A percentile compares a stretch with the other conserved stretches of the same genome.
phyloP scores from a whole-genome alignment of 2,113 vertebrate species.

The Catagonus wagneri region DNA sequence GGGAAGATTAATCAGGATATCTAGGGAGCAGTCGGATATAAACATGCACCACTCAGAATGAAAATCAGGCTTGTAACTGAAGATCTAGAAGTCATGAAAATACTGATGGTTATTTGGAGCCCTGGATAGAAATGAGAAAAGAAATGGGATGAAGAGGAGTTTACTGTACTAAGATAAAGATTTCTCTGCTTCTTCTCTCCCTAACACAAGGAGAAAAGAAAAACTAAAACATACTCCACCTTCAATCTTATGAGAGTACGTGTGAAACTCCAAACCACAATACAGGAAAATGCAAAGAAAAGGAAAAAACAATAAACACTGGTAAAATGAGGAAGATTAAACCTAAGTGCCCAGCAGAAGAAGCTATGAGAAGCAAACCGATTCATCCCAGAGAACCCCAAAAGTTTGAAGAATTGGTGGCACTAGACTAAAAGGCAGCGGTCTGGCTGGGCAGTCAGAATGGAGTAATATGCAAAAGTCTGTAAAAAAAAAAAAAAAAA shows the following conservation, averaged over 20 bases:
- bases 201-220: background rate
- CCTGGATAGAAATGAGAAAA: conserved; percentile 1
- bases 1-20: background rate
- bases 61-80: conserved; percentile 9
- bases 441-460: background rate
- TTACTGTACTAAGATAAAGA: background rate
- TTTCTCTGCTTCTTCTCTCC: background rate
- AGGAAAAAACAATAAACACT: background rate
- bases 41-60: background rate
- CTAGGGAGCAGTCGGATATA: background rate
- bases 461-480: background rate
- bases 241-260: background rate
- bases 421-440: background rate
- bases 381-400: background rate
- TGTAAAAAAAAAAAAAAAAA: no score
- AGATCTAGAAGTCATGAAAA: background rate
- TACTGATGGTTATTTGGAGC: background rate
- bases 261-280: background rate
- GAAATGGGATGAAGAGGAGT: background rate
- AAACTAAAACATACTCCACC: background rate
- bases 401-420: background rate
- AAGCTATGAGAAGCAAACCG: background rate
- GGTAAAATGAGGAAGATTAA: background rate
- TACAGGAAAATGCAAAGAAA: background rate
- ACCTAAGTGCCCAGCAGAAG: background rate